Evolutionary conservation across 2,888 invertebrate genomes (phyloP).

Genomic region (Bruchidius siliquastri): DNA sequence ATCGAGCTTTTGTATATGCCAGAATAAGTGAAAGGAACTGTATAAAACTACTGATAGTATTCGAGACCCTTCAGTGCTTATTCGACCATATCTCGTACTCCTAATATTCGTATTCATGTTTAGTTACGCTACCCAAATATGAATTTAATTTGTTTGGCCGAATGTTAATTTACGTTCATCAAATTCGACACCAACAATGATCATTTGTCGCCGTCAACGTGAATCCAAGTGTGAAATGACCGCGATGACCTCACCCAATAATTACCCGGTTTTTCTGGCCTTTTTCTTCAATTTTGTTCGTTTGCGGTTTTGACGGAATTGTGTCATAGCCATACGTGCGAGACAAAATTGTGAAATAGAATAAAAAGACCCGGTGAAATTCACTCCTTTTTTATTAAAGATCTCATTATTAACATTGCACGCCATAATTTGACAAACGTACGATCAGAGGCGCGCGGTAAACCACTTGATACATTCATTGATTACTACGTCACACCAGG

Average conservation of each 20-base stretch:
- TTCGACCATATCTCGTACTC: too few species aligned
- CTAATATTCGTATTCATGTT: too few species aligned
- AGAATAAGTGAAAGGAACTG: too few species aligned
- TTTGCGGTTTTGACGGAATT: constrained; percentile 27
- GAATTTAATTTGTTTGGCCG: neutral
- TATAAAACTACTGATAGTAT: too few species aligned
- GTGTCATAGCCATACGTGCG: constrained; percentile 33
- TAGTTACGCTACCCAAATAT: neutral
- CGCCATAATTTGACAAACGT: neutral
- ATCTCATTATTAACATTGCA: neutral
- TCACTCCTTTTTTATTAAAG: neutral
- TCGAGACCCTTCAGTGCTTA: too few species aligned
- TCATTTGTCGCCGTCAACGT: constrained; percentile 16
- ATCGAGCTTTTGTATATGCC: too few species aligned
- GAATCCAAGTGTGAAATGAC: constrained; percentile 38
- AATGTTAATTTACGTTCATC: constrained; percentile 5
- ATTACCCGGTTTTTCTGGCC: constrained; percentile 22
- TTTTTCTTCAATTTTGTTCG: constrained; percentile 11
- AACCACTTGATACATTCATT: too few species aligned
- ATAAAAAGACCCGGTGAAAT: constrained; percentile 7
- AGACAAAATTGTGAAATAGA: constrained; percentile 24
- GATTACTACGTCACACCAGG: too few species aligned
- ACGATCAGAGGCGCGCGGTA: neutral
- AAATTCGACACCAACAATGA: constrained; percentile 11
- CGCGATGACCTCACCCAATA: constrained; percentile 37